phyloP scores from a whole-genome alignment of 2,797 vertebrate species.

The Spinus pinus region DNA sequence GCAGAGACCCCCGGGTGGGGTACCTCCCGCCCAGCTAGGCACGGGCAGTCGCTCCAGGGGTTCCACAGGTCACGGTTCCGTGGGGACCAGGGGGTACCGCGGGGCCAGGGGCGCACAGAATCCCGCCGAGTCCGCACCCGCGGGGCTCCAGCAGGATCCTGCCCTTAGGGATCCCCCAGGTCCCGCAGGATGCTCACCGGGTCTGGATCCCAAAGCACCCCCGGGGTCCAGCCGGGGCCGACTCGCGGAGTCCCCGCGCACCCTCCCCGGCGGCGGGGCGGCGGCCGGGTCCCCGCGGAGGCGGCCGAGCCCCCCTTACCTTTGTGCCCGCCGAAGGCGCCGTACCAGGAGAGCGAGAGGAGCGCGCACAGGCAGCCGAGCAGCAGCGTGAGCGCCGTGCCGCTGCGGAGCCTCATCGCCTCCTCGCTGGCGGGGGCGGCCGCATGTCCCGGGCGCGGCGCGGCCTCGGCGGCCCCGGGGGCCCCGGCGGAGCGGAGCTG shows the following conservation, averaged over 20 bases:
- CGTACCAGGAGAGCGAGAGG: constrained; percentile 95
- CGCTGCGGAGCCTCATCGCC: constrained; percentile 98
- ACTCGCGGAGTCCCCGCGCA: neutral
- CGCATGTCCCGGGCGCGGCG: constrained; percentile 84
- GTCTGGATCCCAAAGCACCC: neutral
- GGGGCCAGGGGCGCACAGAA: neutral
- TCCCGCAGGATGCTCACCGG: neutral
- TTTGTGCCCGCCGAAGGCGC: constrained; percentile 94
- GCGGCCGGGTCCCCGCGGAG: neutral
- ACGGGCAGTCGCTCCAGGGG: neutral
- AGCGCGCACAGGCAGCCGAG: constrained; percentile 92
- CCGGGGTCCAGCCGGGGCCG: too few species aligned
- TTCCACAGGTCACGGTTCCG: neutral
- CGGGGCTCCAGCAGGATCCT: neutral
- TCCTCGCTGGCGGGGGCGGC: constrained; percentile 79
- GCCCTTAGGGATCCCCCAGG: neutral
- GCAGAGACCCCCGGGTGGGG: neutral
- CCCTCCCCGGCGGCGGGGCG: neutral
- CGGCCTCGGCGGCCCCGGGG: constrained; percentile 10
- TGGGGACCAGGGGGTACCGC: neutral
- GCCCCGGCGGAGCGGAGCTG: neutral
- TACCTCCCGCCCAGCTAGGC: neutral
- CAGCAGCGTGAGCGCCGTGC: constrained; percentile 95
- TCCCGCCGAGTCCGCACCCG: neutral
- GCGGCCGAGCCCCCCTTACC: constrained; percentile 76